Evolutionary conservation across 2,797 vertebrate species (phyloP).

Genomic region (Coregonus sp.): DNA sequence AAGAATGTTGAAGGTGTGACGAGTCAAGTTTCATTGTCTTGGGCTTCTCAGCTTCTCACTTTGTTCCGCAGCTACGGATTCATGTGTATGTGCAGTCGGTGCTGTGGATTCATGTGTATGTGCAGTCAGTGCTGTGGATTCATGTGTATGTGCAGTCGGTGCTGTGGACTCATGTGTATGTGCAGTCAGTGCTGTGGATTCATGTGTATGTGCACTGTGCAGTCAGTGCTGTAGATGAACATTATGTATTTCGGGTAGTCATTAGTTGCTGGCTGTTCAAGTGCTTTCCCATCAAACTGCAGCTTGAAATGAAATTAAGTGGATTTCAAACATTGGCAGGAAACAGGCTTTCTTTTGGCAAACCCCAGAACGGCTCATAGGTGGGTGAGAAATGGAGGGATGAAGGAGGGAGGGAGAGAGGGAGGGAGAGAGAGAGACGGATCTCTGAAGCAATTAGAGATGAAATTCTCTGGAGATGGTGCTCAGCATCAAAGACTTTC

Average conservation of each 20-base stretch:
- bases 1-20: background rate
- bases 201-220: background rate
- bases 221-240: background rate
- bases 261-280: background rate
- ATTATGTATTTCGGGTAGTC: background rate
- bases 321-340: constrained; percentile 8
- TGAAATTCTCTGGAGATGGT: constrained; percentile 40
- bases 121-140: too few species aligned
- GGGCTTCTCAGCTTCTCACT: background rate
- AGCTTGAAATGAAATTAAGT: background rate
- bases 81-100: background rate
- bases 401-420: background rate
- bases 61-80: background rate
- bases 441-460: constrained; percentile 45
- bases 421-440: constrained; percentile 6
- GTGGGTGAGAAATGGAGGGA: background rate
- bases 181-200: background rate
- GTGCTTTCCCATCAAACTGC: background rate
- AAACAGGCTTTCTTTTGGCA: background rate
- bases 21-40: background rate
- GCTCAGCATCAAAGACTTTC: constrained; percentile 15
- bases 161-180: background rate
- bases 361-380: background rate
- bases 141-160: background rate
- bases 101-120: background rate